phyloP scores from a whole-genome alignment of 2,113 vertebrate genomes.

The Speoplatyrhinus poulsoni region DNA sequence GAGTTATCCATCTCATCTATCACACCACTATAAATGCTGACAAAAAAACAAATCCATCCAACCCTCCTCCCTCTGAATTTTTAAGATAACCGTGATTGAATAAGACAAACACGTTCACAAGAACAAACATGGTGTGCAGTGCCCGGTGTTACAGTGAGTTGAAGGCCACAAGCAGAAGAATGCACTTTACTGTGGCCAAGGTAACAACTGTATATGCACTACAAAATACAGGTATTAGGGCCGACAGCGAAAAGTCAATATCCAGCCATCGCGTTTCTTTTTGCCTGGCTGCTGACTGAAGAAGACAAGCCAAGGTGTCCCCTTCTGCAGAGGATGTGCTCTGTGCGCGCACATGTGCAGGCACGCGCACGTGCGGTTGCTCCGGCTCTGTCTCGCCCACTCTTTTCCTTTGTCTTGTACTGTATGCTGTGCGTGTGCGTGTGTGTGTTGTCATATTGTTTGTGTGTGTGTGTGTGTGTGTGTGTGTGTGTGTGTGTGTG shows the following conservation, averaged over 20 bases:
- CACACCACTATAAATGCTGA: conserved; percentile 15
- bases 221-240: conserved; percentile 70
- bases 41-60: conserved; percentile 26
- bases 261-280: conserved; percentile 66
- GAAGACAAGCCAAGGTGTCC: conserved; percentile 63
- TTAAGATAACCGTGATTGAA: conserved; percentile 59
- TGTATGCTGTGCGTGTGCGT: conserved; percentile 4
- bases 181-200: conserved; percentile 63
- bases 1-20: conserved; percentile 55
- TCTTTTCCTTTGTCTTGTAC: no score
- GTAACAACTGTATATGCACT: conserved; percentile 63
- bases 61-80: conserved; percentile 45
- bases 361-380: background rate
- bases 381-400: background rate
- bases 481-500: background rate
- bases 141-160: conserved; percentile 47
- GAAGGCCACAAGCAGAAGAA: conserved; percentile 49
- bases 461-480: conserved; percentile 11
- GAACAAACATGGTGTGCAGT: conserved; percentile 22
- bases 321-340: conserved; percentile 34
- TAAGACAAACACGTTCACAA: conserved; percentile 48
- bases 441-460: background rate
- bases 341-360: conserved; percentile 19
- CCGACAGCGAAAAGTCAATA: conserved; percentile 74
- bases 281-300: conserved; percentile 69